Conservation (phyloP, 2,888 invertebrate genomes). For the Cryptocephalus moraei region DNA sequence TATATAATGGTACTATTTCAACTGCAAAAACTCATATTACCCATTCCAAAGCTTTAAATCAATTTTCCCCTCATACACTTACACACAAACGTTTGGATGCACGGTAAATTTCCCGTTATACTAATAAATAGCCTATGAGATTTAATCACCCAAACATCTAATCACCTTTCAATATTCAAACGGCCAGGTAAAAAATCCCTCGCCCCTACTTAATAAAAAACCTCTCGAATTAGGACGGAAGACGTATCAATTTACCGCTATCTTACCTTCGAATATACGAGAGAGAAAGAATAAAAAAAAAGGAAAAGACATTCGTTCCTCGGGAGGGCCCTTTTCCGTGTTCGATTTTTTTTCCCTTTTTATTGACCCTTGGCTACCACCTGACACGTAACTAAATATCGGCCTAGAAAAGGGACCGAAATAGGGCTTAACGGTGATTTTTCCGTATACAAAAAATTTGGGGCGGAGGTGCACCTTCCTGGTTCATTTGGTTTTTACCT, state of each 20-base stretch:
- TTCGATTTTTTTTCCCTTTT: conserved; percentile 10
- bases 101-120: too few relatives aligned
- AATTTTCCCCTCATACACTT: too few relatives aligned
- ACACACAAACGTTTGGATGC: too few relatives aligned
- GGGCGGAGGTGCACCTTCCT: conserved; percentile 5
- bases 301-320: neutral
- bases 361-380: conserved; percentile 12
- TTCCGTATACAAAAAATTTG: conserved; percentile 9
- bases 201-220: too few relatives aligned
- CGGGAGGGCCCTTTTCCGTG: conserved; percentile 5
- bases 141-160: too few relatives aligned
- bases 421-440: conserved; percentile 7
- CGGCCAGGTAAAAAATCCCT: too few relatives aligned
- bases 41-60: too few relatives aligned
- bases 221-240: conserved; percentile 7
- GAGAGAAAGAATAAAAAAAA: conserved; percentile 1
- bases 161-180: too few relatives aligned
- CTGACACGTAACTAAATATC: conserved; percentile 19
- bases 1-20: too few relatives aligned
- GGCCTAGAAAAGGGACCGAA: conserved; percentile 8
- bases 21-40: too few relatives aligned
- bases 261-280: neutral
- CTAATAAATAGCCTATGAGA: too few relatives aligned
- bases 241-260: conserved; percentile 17
- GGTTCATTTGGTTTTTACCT: neutral